Evolutionary conservation across 2,888 invertebrate genomes (phyloP), one percentile per base, ranked within the genome.

Genomic region (Hermaeophaga mercurialis): DNA sequence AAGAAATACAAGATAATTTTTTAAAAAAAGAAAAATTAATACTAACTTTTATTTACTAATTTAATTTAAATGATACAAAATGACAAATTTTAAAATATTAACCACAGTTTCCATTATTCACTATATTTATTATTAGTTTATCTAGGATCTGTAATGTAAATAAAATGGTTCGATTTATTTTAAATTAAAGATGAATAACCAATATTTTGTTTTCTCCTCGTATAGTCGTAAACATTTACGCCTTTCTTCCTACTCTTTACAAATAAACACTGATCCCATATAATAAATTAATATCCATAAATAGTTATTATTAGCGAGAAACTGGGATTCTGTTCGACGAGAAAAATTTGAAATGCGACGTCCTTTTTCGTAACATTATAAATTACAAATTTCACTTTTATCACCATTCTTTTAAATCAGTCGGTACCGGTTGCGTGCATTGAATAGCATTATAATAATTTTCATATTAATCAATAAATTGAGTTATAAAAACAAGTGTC

Each of bases 381-480:
- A 47, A 47, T 47, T 34, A 36, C 14, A 1, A 47, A 47, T 47
- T 47, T 47, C 47, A 47, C 47, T 47, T 46, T 47, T 47, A n/a
- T 36, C 19, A 24, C 36, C 22, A 47, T 36, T 24, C 2, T 33
- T 12, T 33, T 33, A 33, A 33, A 33, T 33, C 28, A 28, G n/a
- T 28, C 9, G 5, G 22, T 4, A 4, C 22, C 7, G 22, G 5
- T 5, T 28, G 28, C 28, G 3, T 28, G n/a, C 7, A 9, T 28
- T 9, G 28, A 28, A 28, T 28, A 28, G 4, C 9, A 28, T 28
- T 28, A 28, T 7, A 28, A 28, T 28, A 28, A 28, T 28, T 28
- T 28, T n/a, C n/a, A n/a, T n/a, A n/a, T n/a, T n/a, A n/a, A n/a
- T n/a, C n/a, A n/a, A n/a, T n/a, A n/a, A n/a, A n/a, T n/a, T n/a